These are phyloP conservation scores for Triplophysa yarkandensis DNA, from an alignment of 2,797 vertebrate species.

Conservation along the genomic window DNA sequence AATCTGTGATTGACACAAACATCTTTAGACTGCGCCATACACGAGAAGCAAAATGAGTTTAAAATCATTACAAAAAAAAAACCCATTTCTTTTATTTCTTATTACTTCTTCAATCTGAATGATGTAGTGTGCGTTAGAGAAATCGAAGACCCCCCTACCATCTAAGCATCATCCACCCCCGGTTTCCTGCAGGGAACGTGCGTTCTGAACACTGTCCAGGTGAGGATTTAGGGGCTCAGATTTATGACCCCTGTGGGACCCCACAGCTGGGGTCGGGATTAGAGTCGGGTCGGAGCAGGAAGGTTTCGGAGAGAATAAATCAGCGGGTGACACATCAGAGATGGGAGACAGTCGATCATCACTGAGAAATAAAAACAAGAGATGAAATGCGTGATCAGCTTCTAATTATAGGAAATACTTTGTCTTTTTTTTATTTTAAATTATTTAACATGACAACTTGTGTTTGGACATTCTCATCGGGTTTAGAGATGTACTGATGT, in stretches of 20 bases:
- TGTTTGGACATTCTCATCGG: no score
- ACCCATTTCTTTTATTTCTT: no score
- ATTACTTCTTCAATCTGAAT: constrained; percentile 22
- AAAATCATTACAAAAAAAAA: no score
- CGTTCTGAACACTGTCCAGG: constrained; percentile 64
- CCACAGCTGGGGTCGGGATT: constrained; percentile 60
- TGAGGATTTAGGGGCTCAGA: constrained; percentile 66
- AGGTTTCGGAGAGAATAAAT: constrained; percentile 61
- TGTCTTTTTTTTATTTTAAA: no score
- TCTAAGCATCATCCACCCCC: constrained; percentile 45
- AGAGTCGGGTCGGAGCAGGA: constrained; percentile 54
- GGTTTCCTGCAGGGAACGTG: constrained; percentile 59
- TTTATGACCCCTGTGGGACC: constrained; percentile 61
- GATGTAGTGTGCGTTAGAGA: constrained; percentile 45
- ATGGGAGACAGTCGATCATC: constrained; percentile 26
- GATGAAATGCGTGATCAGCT: no score
- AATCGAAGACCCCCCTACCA: constrained; percentile 25
- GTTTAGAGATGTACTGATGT: no score
- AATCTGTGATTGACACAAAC: constrained; percentile 42
- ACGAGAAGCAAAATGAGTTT: neutral
- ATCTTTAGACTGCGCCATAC: neutral
- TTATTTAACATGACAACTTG: neutral
- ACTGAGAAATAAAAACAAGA: constrained; percentile 7
- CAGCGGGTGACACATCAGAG: constrained; percentile 50
- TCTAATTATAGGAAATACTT: no score